These are phyloP conservation scores for Perodicticus potto DNA, from an alignment of 2,797 vertebrate species.

Conservation along the genomic window DNA sequence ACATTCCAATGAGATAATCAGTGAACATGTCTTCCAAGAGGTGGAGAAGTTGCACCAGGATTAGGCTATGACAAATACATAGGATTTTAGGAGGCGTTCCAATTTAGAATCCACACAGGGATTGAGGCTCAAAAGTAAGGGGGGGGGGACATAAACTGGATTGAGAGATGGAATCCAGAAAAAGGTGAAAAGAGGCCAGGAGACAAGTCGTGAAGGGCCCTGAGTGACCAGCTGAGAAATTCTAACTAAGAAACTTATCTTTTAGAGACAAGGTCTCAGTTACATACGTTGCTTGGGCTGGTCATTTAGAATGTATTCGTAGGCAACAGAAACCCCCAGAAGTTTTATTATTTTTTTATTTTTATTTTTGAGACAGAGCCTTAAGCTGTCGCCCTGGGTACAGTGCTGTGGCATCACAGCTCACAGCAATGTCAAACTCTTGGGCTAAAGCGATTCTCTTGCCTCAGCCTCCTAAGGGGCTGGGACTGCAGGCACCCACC, in stretches of 20 bases:
- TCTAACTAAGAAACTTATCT: too few relatives aligned
- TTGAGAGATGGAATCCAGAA: background rate
- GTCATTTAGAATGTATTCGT: background rate
- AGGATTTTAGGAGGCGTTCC: background rate
- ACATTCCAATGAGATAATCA: slow-evolving; percentile 17
- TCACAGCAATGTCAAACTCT: too few relatives aligned
- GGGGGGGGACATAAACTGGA: background rate
- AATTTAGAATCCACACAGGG: background rate
- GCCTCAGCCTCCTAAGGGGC: too few relatives aligned
- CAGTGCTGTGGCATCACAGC: too few relatives aligned
- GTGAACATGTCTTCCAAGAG: background rate
- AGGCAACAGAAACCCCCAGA: background rate
- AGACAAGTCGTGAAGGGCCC: background rate
- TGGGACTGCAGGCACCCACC: too few relatives aligned
- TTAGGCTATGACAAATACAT: background rate
- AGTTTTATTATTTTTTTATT: background rate
- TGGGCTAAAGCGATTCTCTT: too few relatives aligned
- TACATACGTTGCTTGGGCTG: too few relatives aligned
- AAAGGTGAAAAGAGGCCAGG: background rate
- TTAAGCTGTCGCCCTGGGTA: too few relatives aligned
- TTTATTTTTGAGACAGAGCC: background rate
- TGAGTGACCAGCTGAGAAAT: background rate
- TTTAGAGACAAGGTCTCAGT: too few relatives aligned
- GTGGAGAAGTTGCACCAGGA: background rate
- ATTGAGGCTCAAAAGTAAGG: background rate